These are phyloP conservation scores for Anas platyrhynchos DNA, from an alignment of 2,113 vertebrate species.

Conservation along the genomic window DNA sequence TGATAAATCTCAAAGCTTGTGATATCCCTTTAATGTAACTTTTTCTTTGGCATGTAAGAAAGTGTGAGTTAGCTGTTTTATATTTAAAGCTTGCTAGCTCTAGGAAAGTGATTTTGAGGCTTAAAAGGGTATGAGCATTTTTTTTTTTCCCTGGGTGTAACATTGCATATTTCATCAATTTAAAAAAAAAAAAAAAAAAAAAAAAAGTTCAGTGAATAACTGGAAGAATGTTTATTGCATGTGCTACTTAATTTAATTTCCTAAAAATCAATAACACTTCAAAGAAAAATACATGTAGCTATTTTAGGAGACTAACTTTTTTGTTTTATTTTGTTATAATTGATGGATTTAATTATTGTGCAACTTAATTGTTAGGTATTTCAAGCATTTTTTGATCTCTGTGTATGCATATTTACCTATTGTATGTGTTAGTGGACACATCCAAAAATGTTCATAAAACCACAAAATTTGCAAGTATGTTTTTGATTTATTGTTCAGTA, in stretches of 20 bases:
- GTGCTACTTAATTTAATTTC: constrained; percentile 25
- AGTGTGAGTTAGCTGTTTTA: constrained; percentile 49
- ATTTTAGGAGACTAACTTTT: background rate
- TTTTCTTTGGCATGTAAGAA: constrained; percentile 31
- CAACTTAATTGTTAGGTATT: background rate
- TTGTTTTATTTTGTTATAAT: background rate
- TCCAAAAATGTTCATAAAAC: background rate
- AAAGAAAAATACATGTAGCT: constrained; percentile 10
- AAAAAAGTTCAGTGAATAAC: constrained; percentile 26
- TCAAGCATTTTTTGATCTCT: background rate
- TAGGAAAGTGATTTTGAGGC: background rate
- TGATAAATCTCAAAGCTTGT: constrained; percentile 14
- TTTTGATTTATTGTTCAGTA: background rate
- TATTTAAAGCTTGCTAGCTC: background rate
- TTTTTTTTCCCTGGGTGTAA: background rate
- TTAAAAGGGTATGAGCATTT: background rate
- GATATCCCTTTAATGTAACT: constrained; percentile 64
- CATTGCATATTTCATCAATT: constrained; percentile 23
- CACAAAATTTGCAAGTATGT: background rate
- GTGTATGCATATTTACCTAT: background rate
- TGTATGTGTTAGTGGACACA: background rate
- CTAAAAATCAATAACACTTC: constrained; percentile 45
- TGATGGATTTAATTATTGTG: background rate
- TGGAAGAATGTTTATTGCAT: constrained; percentile 14
- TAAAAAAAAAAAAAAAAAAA: background rate